A percentile compares a stretch with the other conserved stretches of the same genome.
Evolutionary conservation across 2,113 vertebrate species (phyloP).

Genomic region (Alethe diademata): DNA sequence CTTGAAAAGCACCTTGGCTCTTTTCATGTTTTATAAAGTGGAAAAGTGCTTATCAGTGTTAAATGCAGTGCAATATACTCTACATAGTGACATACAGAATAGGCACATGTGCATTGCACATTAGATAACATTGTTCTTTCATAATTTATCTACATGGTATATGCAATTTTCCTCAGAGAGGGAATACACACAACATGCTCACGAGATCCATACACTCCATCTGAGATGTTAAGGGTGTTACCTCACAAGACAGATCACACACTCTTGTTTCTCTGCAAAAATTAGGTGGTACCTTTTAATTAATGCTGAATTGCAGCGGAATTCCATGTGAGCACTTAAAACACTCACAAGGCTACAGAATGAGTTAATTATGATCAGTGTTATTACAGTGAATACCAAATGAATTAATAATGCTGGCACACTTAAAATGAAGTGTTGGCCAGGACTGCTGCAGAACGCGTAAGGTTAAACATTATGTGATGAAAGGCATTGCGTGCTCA

Average conservation of each 20-base stretch:
- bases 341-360: conserved; percentile 61
- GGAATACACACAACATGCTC: not conserved
- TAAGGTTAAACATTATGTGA: conserved; percentile 58
- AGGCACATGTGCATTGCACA: not conserved
- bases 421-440: conserved; percentile 64
- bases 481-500: conserved; percentile 46
- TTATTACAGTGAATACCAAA: conserved; percentile 69
- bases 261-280: conserved; percentile 54
- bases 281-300: conserved; percentile 69
- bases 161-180: not conserved
- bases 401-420: conserved; percentile 70
- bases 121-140: not conserved
- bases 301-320: conserved; percentile 65
- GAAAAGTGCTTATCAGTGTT: not conserved
- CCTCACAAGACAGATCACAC: conserved; percentile 15
- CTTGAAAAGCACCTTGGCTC: not conserved
- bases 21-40: not conserved
- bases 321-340: conserved; percentile 63
- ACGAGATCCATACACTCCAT: not conserved
- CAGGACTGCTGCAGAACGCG: conserved; percentile 32
- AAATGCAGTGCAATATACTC: not conserved
- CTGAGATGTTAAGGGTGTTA: conserved; percentile 32
- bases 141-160: not conserved
- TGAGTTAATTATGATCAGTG: conserved; percentile 71
- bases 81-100: not conserved